Evolutionary conservation across 2,888 invertebrate species (phyloP).

Genomic region (Creontiades dilutus): DNA sequence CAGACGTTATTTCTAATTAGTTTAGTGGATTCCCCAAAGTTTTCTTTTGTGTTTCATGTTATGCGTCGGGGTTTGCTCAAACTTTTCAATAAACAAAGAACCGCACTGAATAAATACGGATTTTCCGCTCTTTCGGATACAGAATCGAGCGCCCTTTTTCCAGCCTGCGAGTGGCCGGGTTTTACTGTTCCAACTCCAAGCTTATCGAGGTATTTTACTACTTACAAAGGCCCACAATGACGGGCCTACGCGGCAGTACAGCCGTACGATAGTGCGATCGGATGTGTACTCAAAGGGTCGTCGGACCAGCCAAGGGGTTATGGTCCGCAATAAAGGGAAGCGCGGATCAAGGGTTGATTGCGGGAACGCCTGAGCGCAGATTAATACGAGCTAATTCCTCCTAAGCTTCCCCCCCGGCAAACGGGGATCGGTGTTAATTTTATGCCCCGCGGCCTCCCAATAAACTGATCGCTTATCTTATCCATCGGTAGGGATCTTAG

Average conservation of each 20-base stretch:
- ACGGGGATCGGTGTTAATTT: constrained; percentile 40
- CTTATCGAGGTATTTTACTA: constrained; percentile 47
- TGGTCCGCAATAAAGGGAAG: constrained; percentile 37
- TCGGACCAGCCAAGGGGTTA: background rate
- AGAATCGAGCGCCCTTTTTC: constrained; percentile 4
- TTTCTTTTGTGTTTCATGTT: no score
- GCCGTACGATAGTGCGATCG: background rate
- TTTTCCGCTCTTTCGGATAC: background rate
- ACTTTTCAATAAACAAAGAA: no score
- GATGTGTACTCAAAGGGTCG: constrained; percentile 22
- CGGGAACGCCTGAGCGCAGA: constrained; percentile 50
- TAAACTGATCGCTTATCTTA: constrained; percentile 47
- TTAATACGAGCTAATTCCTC: constrained; percentile 54
- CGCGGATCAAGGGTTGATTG: constrained; percentile 52
- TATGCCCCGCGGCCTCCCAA: constrained; percentile 53
- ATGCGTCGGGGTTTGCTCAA: no score
- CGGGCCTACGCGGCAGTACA: background rate
- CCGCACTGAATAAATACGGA: no score
- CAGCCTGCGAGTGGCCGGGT: background rate
- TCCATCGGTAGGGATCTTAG: background rate
- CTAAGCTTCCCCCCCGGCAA: background rate
- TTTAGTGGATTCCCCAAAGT: no score
- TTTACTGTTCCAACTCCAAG: constrained; percentile 13
- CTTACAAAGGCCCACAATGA: background rate
- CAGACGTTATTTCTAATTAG: no score